Evolutionary conservation across 2,888 invertebrate species (phyloP).

Genomic region (Antheraea assamensis): DNA sequence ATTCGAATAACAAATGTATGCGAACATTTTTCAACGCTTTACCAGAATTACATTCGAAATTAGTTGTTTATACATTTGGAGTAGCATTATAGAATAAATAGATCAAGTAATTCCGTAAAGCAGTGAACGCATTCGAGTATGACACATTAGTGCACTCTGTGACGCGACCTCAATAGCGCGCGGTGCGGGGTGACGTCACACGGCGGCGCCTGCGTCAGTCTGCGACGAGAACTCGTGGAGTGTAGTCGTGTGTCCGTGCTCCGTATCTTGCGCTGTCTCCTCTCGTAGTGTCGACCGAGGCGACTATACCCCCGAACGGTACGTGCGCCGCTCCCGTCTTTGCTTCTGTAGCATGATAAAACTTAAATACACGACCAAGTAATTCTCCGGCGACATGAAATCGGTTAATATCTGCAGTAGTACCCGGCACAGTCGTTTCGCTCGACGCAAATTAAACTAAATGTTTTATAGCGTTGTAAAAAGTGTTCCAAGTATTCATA

Average conservation of each 20-base stretch:
- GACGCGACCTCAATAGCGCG: not conserved
- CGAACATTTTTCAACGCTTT: too few species aligned
- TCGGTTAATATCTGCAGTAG: too few species aligned
- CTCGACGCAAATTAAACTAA: not conserved
- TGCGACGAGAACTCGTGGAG: not conserved
- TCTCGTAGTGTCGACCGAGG: too few species aligned
- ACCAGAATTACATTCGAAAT: too few species aligned
- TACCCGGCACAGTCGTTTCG: not conserved
- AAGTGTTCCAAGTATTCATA: not conserved
- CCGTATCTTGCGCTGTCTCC: not conserved
- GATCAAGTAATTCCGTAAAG: not conserved
- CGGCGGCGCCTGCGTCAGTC: not conserved
- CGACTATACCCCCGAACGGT: too few species aligned
- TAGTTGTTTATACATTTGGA: too few species aligned
- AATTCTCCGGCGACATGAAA: too few species aligned
- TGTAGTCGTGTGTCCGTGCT: not conserved
- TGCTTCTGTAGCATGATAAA: too few species aligned
- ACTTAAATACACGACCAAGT: too few species aligned
- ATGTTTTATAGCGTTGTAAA: not conserved
- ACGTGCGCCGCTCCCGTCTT: too few species aligned
- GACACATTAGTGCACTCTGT: not conserved
- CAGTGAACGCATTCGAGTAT: constrained; percentile 1
- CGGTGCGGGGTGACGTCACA: too few species aligned
- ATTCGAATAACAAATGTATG: too few species aligned
- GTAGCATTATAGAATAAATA: not conserved